Conservation (phyloP, 1,140 invertebrate genomes). For the Rhizoglyphus robini region DNA sequence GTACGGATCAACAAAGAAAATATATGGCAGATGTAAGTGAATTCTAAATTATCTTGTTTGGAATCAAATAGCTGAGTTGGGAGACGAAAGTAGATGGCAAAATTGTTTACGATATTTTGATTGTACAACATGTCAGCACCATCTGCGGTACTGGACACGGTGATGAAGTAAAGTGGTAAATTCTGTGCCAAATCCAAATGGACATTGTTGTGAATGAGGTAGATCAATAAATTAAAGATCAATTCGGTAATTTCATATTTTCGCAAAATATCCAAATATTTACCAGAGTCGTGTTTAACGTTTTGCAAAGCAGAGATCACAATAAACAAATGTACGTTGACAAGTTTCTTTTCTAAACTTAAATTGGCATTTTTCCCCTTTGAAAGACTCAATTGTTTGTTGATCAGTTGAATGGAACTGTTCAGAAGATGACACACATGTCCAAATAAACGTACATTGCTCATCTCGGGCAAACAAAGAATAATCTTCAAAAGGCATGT, state of each 20-base stretch:
- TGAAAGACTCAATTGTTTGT: background rate
- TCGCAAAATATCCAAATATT: background rate
- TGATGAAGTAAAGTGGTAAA: constrained; percentile 1
- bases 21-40: background rate
- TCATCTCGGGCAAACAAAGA: background rate
- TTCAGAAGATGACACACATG: background rate
- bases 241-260: constrained; percentile 1
- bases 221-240: constrained; percentile 6
- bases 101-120: constrained; percentile 3
- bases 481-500: background rate
- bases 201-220: constrained; percentile 13
- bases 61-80: background rate
- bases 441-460: background rate
- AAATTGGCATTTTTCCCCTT: background rate
- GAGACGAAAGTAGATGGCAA: background rate
- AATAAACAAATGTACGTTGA: background rate
- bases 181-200: constrained; percentile 7
- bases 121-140: background rate
- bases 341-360: constrained; percentile 5
- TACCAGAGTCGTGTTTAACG: background rate
- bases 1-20: constrained; percentile 7
- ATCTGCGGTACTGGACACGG: background rate
- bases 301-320: background rate
- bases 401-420: constrained; percentile 1
- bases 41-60: background rate